Base-by-base conservation (phyloP, 2,113 vertebrate species). In the Austrofundulus limnaeus region DNA sequence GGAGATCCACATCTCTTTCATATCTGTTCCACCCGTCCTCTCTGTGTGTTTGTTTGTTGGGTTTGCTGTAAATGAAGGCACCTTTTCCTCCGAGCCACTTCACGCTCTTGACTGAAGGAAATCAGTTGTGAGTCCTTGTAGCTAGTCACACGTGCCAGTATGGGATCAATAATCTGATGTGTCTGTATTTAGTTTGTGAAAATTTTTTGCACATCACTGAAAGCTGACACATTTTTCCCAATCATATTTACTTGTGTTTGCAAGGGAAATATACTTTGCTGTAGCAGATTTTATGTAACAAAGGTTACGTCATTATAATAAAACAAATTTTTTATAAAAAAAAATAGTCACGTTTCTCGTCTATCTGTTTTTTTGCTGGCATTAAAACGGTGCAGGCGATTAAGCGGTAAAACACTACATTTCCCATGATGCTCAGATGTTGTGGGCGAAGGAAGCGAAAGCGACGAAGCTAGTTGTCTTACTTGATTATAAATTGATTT, bases 201-300 rank as follows among this genome's bases (percentile, higher is more conserved):
- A 90, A 34, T 4, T 88, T 92, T 92, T 94, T 94, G 94, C 94
- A 96, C 92, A 88, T 93, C 88, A 88, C 92, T 87, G 87, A 87
- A 91, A 81, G 89, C 88, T 92, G 90, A 92, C 88, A 89, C 78
- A 56, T 88, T 92, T 93, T 92, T 67, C 63, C 89, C 90, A 91
- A 87, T 78, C 91, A 87, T 92, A 92, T 92, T 94, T 93, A 93
- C 91, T 85, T 92, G 85, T 93, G 92, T 87, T 94, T 94, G 92
- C 91, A 93, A 95, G 91, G 92, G 89, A 93, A 92, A 85, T 92
- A 92, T 93, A 93, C 91, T 95, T 95, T 94, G 92, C 95, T 93
- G 92, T 95, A 95, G 93, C 94, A 95, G 90, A 94, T 94, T 96
- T 96, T 95, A 94, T 95, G 93, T 95, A 95, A 94, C 86, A 92